These are phyloP conservation scores for Drosophila kokeensis DNA, from an alignment of 2,888 invertebrate species.

Conservation along the genomic window DNA sequence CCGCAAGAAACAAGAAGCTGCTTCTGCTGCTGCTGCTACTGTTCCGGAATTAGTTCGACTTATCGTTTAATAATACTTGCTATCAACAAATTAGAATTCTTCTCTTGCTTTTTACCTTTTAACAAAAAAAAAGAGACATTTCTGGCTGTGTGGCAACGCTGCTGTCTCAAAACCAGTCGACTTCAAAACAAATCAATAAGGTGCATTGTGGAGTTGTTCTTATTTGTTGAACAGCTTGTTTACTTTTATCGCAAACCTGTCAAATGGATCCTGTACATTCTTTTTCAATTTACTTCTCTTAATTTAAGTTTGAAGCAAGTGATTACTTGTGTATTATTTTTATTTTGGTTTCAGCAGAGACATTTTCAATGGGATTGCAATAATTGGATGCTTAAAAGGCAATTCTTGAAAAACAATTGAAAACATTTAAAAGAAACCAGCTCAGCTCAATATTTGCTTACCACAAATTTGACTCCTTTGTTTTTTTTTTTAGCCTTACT, in stretches of 20 bases:
- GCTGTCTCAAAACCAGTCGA: background rate
- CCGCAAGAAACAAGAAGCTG: slow-evolving; percentile 11
- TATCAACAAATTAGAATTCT: background rate
- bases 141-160: slow-evolving; percentile 25
- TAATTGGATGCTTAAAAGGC: background rate
- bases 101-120: background rate
- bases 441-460: background rate
- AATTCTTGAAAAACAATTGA: background rate
- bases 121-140: background rate
- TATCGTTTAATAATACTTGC: background rate
- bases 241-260: background rate
- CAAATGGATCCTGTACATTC: background rate
- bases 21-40: slow-evolving; percentile 2
- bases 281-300: background rate
- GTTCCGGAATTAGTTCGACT: slow-evolving; percentile 1
- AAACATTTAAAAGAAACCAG: background rate
- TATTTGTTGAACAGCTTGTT: background rate
- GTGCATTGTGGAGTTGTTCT: background rate
- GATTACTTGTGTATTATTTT: background rate
- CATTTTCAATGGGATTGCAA: background rate
- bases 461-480: background rate
- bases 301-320: background rate
- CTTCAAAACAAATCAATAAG: slow-evolving; percentile 2
- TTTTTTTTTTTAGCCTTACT: slow-evolving; percentile 10
- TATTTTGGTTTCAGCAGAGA: background rate